Base-by-base conservation (phyloP, 2,113 vertebrate genomes). In the Coregonus clupeaformis region DNA sequence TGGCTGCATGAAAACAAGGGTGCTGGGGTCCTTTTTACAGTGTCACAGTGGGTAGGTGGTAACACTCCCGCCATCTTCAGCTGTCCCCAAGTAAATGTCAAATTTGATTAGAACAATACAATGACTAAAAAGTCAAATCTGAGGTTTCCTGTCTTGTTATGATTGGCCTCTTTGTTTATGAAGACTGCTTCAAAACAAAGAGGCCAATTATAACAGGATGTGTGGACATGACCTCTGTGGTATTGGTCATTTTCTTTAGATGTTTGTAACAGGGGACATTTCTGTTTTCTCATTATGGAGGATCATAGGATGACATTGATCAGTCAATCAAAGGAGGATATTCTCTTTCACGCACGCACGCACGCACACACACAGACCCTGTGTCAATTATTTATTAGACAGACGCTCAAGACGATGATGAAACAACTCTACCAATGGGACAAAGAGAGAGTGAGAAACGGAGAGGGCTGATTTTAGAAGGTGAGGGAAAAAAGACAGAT, bases 331-430 rank as follows among this genome's bases (percentile, higher is more conserved):
- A 65, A 42, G 9, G 36, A 42, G 36, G 36, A 42, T 42, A 9
- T 42, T 11, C 36, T 42, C 13, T 12, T 66, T 18, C 16, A 16
- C 22, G 62, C 12, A 63, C 32, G 55, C 30, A 55, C 52, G 22
- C 68, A 12, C 68, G 9, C 69, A 20, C 24, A 29, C 68, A 70
- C 47, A 55, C 69, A 18, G 27, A 32, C 32, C 30, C 30, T 36
- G 29, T 36, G 29, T 68, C 66, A 68, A 68, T 68, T 68, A 68
- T 68, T 68, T 32, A 68, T 18, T 18, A 68, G 16, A 36, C 29
- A 20, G 6, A 22, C 25, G 27, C 63, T 29, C 25, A 24, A 24
- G 25, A 30, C 6, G 65, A 36, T 42, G 30, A 45, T 22, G 30
- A 12, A 60, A 60, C 13, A 55, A 55, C 66, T 68, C 30, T 11